These are phyloP conservation scores for Drosophila quinaria DNA, from an alignment of 2,888 invertebrate genomes.

Conservation along the genomic window DNA sequence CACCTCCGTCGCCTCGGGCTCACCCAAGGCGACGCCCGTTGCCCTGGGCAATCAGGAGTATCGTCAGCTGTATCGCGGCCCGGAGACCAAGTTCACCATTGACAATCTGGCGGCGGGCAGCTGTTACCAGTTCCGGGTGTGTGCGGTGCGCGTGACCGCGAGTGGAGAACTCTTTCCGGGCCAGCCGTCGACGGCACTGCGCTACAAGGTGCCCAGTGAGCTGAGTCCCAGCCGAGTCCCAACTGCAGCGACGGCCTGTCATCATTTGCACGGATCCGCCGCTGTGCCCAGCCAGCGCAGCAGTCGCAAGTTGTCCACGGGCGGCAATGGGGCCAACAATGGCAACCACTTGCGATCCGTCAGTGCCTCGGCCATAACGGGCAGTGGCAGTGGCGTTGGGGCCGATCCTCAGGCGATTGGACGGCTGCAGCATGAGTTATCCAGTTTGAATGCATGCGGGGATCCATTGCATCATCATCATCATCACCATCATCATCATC, in stretches of 20 bases:
- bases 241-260: constrained; percentile 42
- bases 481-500: constrained; percentile 84
- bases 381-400: constrained; percentile 63
- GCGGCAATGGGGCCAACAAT: constrained; percentile 48
- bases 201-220: constrained; percentile 84
- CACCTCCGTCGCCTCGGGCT: constrained; percentile 3
- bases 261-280: constrained; percentile 64
- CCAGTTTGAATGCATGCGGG: constrained; percentile 81
- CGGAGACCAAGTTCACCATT: constrained; percentile 88
- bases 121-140: constrained; percentile 92
- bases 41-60: constrained; percentile 66
- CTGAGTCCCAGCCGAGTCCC: constrained; percentile 71
- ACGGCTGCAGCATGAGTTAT: constrained; percentile 76
- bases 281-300: constrained; percentile 66
- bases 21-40: constrained; percentile 50
- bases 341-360: constrained; percentile 82
- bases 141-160: constrained; percentile 90
- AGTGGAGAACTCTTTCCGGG: constrained; percentile 87
- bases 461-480: constrained; percentile 84
- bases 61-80: constrained; percentile 89
- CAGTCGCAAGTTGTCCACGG: constrained; percentile 76
- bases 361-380: constrained; percentile 83
- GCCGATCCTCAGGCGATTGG: constrained; percentile 65
- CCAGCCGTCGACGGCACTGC: constrained; percentile 89
- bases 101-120: constrained; percentile 91